phyloP scores from a whole-genome alignment of 92 coral and sea anemone species.

The Palythoa caribaeorum region DNA sequence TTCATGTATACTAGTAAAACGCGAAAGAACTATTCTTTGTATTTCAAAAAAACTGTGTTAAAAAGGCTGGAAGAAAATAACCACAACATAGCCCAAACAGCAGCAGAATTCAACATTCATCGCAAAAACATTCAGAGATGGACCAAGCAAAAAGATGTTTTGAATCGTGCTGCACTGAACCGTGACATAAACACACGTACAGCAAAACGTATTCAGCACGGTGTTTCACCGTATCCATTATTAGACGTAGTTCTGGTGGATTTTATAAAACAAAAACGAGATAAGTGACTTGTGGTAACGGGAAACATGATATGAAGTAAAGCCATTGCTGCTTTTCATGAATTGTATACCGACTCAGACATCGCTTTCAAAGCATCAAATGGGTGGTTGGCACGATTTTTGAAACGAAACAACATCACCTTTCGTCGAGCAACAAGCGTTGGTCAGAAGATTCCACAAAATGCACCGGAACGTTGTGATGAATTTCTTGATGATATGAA shows the following conservation, averaged over 20 bases:
- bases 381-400: background rate
- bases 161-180: slow-evolving; percentile 58
- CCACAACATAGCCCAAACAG: slow-evolving; percentile 59
- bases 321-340: slow-evolving; percentile 48
- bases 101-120: slow-evolving; percentile 60
- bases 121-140: slow-evolving; percentile 56
- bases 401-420: background rate
- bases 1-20: slow-evolving; percentile 4
- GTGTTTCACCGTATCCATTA: slow-evolving; percentile 27
- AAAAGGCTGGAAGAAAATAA: slow-evolving; percentile 55
- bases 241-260: slow-evolving; percentile 36
- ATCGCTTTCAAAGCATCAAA: background rate
- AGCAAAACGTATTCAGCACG: slow-evolving; percentile 45
- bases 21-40: slow-evolving; percentile 57
- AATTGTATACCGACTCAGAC: slow-evolving; percentile 30
- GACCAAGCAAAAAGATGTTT: slow-evolving; percentile 35
- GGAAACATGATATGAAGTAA: slow-evolving; percentile 47
- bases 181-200: slow-evolving; percentile 50
- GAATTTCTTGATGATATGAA: background rate
- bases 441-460: background rate
- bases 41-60: slow-evolving; percentile 51
- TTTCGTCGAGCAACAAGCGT: background rate
- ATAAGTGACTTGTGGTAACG: slow-evolving; percentile 50
- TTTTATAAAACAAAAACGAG: slow-evolving; percentile 58
- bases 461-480: background rate